Evolutionary conservation across 2,797 vertebrate genomes (phyloP).

Genomic region (Sparus aurata): DNA sequence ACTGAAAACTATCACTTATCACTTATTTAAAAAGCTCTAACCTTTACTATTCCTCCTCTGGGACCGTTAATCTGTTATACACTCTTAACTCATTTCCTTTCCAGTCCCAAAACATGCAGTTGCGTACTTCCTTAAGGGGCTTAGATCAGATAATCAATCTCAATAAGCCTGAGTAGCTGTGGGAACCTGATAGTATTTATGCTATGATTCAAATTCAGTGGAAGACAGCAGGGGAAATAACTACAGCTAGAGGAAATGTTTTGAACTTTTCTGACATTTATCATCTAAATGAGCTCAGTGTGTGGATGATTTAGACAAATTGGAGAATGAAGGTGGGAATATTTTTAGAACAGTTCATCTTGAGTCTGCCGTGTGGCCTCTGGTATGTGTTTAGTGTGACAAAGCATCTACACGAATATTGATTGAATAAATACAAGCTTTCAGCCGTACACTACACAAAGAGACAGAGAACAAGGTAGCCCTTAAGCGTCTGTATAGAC

Average conservation of each 20-base stretch:
- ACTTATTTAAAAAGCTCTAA: constrained; percentile 14
- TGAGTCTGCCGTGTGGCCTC: neutral
- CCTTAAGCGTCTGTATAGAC: neutral
- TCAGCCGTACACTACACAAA: neutral
- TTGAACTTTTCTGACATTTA: constrained; percentile 13
- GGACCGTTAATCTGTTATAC: constrained; percentile 8
- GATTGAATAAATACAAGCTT: neutral
- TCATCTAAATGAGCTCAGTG: constrained; percentile 22
- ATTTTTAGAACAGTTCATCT: constrained; percentile 9
- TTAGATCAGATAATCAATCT: constrained; percentile 17
- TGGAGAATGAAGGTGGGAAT: neutral
- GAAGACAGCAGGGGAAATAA: constrained; percentile 3
- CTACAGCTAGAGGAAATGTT: neutral
- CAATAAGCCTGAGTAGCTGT: neutral
- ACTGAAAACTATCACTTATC: constrained; percentile 11
- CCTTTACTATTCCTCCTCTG: constrained; percentile 11
- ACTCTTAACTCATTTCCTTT: neutral
- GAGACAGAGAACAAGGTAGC: neutral
- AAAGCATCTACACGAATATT: neutral
- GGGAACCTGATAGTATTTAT: neutral
- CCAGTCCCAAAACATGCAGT: neutral
- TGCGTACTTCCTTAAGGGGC: neutral
- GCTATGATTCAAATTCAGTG: neutral
- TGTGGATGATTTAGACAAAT: constrained; percentile 8
- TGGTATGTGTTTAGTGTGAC: neutral